Evolutionary conservation across 1,140 invertebrate genomes (phyloP), one percentile per base, ranked within the genome.

Genomic region (Dinoponera quadriceps): DNA sequence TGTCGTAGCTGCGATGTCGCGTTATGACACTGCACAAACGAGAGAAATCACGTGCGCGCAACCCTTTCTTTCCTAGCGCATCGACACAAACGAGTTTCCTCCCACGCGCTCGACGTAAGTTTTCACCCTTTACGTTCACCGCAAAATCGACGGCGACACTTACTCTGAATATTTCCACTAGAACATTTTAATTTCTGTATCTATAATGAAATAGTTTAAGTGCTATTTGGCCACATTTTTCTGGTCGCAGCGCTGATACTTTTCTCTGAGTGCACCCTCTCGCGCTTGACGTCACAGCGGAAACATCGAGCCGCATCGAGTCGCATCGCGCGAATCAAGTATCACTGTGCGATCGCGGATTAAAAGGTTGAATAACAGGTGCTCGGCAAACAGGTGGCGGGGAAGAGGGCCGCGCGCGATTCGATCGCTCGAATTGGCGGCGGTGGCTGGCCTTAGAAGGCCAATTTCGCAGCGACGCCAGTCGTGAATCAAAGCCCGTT

Each of bases 401-500:
- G 38, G 38, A 25, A 11, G 51, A 72, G 51, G 18, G 29, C 16
- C 54, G 54, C 38, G n/a, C 29, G 7, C 22, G 38, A 13, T n/a
- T 51, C 68, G 49, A 75, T 88, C 44, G 63, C 22, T 82, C 16
- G 22, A 86, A 87, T 81, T 20, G 62, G 60, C 55, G 62, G 38
- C 44, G 66, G 54, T 63, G n/a, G 49, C 25, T 29, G 48, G 38
- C 11, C n/a, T n/a, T 85, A 82, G 84, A 72, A 82, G 83, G 75
- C 65, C 77, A 91, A 91, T 91, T 90, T 88, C 83, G 87, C 78
- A 63, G 72, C 63, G 75, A 82, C 81, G 60, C 27, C 82, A 72
- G 81, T 78, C 83, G 82, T 89, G 89, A 91, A 91, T 87, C 89
- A 89, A 87, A 87, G 78, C 59, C 85, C 88, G 55, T 65, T 84